Evolutionary conservation across 2,113 vertebrate genomes (phyloP).

Genomic region (Corydoras sp.): DNA sequence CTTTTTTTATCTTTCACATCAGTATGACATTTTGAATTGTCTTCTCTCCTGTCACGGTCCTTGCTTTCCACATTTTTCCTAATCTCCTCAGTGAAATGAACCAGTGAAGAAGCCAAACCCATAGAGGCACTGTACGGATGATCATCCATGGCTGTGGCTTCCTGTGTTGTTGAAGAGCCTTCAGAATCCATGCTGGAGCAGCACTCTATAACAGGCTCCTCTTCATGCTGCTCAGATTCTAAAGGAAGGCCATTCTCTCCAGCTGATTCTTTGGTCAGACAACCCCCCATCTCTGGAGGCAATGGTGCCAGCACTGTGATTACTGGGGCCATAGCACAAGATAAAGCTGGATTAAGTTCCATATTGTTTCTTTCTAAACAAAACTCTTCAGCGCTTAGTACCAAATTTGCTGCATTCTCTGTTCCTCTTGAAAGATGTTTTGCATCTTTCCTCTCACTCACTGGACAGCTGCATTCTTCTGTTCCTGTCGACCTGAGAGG

Average conservation of each 20-base stretch:
- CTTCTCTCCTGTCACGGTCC: constrained; percentile 40
- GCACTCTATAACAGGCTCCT: constrained; percentile 61
- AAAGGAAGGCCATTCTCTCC: constrained; percentile 64
- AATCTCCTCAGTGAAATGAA: too few species aligned
- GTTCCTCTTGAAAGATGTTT: too few species aligned
- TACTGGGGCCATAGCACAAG: constrained; percentile 44
- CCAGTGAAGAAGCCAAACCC: constrained; percentile 29
- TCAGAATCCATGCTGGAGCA: constrained; percentile 53
- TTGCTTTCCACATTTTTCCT: constrained; percentile 10
- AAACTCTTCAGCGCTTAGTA: constrained; percentile 32
- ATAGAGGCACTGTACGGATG: constrained; percentile 45
- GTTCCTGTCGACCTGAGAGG: too few species aligned
- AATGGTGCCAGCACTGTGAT: constrained; percentile 67
- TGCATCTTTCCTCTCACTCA: too few species aligned
- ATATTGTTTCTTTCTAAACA: constrained; percentile 37
- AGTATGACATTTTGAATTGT: constrained; percentile 48
- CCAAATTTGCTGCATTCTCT: constrained; percentile 43
- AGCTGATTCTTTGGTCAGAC: constrained; percentile 68
- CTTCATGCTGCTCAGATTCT: constrained; percentile 64
- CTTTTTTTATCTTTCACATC: constrained; percentile 59
- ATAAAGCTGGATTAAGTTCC: constrained; percentile 35
- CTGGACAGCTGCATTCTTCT: too few species aligned
- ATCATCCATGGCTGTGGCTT: constrained; percentile 48
- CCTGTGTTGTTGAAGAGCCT: constrained; percentile 52
- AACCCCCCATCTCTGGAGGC: constrained; percentile 72